A percentile compares a stretch with the other conserved stretches of the same genome.
phyloP scores from a whole-genome alignment of 2,888 invertebrate species.

The Tetropium fuscum region DNA sequence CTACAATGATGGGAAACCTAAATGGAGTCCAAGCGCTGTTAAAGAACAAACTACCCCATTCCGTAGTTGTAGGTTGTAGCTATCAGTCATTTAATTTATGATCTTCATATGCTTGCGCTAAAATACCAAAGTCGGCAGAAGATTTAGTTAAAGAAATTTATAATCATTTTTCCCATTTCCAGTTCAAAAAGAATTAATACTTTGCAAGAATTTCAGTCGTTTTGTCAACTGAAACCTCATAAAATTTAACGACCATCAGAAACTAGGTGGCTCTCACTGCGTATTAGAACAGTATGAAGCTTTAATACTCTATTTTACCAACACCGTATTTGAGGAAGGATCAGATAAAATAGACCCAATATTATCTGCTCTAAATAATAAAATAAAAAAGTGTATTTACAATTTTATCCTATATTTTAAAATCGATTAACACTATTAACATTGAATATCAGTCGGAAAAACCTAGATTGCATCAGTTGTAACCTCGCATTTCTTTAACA shows the following conservation, averaged over 20 bases:
- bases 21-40: conserved; percentile 34
- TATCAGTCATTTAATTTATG: conserved; percentile 31
- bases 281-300: conserved; percentile 32
- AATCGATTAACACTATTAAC: conserved; percentile 23
- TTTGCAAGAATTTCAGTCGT: conserved; percentile 18
- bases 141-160: conserved; percentile 29
- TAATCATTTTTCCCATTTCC: conserved; percentile 22
- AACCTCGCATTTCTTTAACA: conserved; percentile 14
- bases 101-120: conserved; percentile 25
- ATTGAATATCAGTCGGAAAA: conserved; percentile 23
- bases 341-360: conserved; percentile 9
- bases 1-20: conserved; percentile 37
- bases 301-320: conserved; percentile 27
- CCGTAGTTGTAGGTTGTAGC: conserved; percentile 28
- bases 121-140: conserved; percentile 24
- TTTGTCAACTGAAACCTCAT: conserved; percentile 25
- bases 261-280: conserved; percentile 22
- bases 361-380: conserved; percentile 24
- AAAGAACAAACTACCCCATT: conserved; percentile 25
- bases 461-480: conserved; percentile 12
- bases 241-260: conserved; percentile 12
- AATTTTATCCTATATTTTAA: conserved; percentile 27
- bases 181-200: conserved; percentile 13
- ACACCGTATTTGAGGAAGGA: conserved; percentile 20
- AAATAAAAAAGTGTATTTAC: conserved; percentile 26